Evolutionary conservation across 2,797 vertebrate genomes (phyloP), one percentile per base, ranked within the genome.

Genomic region (Thalassophryne amazonica): DNA sequence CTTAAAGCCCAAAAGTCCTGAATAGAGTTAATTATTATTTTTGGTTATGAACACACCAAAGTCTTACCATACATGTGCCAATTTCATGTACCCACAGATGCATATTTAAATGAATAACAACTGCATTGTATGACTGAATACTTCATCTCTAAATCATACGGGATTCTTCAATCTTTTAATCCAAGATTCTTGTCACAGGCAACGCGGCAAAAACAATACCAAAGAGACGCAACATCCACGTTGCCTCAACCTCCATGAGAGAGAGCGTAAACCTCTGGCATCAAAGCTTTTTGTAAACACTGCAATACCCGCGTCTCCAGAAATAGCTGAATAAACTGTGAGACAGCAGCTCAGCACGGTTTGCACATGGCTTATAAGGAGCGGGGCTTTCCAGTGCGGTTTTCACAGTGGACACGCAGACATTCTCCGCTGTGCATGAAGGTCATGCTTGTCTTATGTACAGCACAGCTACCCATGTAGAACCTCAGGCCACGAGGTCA

Each of bases 341-440:
- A 87, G 76, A 68, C 73, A 59, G 83, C 75, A 65, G 60, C 63
- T 58, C 66, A 41, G 57, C 69, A 43, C 53, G 37, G 64, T 58
- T 60, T 70, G 50, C 16, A 70, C 59, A 61, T 52, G 62, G 48
- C 52, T 72, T 69, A 73, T 56, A 67, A 76, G 59, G 49, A 75
- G 52, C 38, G 76, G 86, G 81, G 78, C 70, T 86, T 88, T 85
- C 86, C 84, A 63, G 43, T 35, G 69, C 57, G 73, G 73, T 81
- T 81, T 66, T 36, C 48, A 60, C 41, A 69, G 59, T 47, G 62
- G 37, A 76, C 59, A 36, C 51, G 67, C 48, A 54, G 73, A 60
- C 21, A 43, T 51, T 60, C 42, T 37, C 39, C 16, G 4, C 25
- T 32, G 76, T 68, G 52, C 61, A 37, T 67, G 58, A 42, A 51